Evolutionary conservation across 2,888 invertebrate species (phyloP).

Genomic region (Gymnosoma rotundatum): DNA sequence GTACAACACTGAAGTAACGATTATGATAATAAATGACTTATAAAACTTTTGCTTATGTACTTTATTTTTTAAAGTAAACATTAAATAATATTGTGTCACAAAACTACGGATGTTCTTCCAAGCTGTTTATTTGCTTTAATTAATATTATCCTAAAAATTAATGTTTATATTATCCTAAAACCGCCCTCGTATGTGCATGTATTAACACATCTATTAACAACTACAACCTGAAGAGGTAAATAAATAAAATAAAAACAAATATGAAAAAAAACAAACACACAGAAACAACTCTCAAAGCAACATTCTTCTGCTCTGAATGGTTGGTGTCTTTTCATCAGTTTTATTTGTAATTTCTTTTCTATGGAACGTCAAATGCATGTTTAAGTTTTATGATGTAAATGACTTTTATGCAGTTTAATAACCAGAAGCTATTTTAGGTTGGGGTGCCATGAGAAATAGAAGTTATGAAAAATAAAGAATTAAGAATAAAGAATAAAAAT

Average conservation of each 20-base stretch:
- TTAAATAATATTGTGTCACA: too few species aligned
- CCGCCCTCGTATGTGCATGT: neutral
- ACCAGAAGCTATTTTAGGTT: slow-evolving; percentile 48
- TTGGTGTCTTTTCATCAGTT: slow-evolving; percentile 28
- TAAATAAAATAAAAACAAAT: slow-evolving; percentile 4
- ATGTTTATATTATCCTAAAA: neutral
- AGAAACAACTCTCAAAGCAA: slow-evolving; percentile 44
- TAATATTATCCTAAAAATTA: neutral
- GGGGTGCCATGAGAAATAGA: slow-evolving; percentile 31
- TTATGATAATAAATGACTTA: too few species aligned
- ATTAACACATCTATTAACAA: slow-evolving; percentile 29
- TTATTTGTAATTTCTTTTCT: slow-evolving; percentile 1
- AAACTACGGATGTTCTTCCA: too few species aligned
- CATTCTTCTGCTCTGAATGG: slow-evolving; percentile 16
- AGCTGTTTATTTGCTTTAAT: too few species aligned
- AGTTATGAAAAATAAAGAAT: neutral
- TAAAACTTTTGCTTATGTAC: too few species aligned
- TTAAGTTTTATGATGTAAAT: slow-evolving; percentile 1
- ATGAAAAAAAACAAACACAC: neutral
- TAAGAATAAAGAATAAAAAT: neutral
- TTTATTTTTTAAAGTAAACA: too few species aligned
- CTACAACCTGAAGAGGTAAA: slow-evolving; percentile 45
- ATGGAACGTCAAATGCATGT: neutral
- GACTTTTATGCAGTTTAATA: slow-evolving; percentile 65
- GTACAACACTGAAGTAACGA: too few species aligned